Evolutionary conservation across 2,113 vertebrate species (phyloP).

Genomic region (Apteryx owenii): DNA sequence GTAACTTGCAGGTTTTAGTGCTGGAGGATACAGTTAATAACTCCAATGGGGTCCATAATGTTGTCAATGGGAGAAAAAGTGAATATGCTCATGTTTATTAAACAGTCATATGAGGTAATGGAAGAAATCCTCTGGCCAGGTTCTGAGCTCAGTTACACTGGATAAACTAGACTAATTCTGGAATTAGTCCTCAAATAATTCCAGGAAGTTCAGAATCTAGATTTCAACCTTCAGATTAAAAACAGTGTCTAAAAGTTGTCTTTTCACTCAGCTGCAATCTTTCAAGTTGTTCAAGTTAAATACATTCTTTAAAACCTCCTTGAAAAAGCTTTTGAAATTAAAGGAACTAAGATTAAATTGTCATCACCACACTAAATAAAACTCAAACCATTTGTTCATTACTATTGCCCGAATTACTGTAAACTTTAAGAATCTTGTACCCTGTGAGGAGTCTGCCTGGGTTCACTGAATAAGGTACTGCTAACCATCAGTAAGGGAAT

Average conservation of each 20-base stretch:
- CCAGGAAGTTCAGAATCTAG: neutral
- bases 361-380: neutral
- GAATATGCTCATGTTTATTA: neutral
- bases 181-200: neutral
- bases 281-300: neutral
- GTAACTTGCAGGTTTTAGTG: neutral
- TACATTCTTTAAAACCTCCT: neutral
- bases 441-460: neutral
- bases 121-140: neutral
- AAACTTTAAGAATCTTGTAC: neutral
- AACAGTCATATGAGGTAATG: neutral
- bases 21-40: neutral
- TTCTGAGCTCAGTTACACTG: neutral
- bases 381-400: neutral
- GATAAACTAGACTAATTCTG: neutral
- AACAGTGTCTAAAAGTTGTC: neutral
- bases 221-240: neutral
- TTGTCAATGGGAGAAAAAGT: neutral
- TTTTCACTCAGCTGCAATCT: neutral
- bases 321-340: constrained; percentile 8
- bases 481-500: neutral
- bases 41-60: neutral
- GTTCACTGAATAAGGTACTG: neutral
- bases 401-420: neutral
- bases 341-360: neutral